phyloP scores from a whole-genome alignment of 64 coral and sea anemone genomes.

The Pachyseris speciosa region DNA sequence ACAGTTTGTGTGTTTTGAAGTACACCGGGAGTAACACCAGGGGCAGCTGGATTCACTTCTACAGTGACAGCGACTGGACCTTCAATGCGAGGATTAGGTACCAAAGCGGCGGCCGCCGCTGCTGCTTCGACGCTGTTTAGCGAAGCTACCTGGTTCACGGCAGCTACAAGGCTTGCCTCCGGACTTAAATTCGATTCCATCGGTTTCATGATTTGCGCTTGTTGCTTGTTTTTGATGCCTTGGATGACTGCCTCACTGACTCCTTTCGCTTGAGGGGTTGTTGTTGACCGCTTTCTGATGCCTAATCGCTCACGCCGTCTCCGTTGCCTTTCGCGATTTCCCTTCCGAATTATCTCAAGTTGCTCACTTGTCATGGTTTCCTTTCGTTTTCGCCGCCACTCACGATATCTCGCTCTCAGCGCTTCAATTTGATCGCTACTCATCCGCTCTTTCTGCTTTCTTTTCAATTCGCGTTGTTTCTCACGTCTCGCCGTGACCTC shows the following conservation, averaged over 20 bases:
- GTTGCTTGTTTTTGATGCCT: slow-evolving; percentile 84
- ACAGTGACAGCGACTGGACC: slow-evolving; percentile 42
- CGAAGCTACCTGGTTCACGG: slow-evolving; percentile 37
- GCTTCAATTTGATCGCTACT: slow-evolving; percentile 93
- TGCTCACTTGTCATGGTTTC: slow-evolving; percentile 94
- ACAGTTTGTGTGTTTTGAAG: slow-evolving; percentile 17
- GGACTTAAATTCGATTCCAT: slow-evolving; percentile 29
- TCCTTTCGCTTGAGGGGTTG: slow-evolving; percentile 68
- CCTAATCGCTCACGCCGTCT: slow-evolving; percentile 93
- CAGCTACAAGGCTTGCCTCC: slow-evolving; percentile 38
- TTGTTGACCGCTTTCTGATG: slow-evolving; percentile 80
- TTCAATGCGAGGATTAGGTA: slow-evolving; percentile 41
- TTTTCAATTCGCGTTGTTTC: slow-evolving; percentile 94
- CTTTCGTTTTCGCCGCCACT: slow-evolving; percentile 94
- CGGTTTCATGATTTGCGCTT: slow-evolving; percentile 53
- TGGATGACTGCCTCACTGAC: slow-evolving; percentile 83
- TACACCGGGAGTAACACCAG: neutral
- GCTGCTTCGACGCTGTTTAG: slow-evolving; percentile 44
- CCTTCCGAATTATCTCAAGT: slow-evolving; percentile 92
- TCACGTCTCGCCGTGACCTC: slow-evolving; percentile 88
- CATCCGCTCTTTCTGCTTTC: slow-evolving; percentile 96
- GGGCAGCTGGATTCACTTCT: slow-evolving; percentile 36
- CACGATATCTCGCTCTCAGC: slow-evolving; percentile 85
- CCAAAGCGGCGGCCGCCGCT: slow-evolving; percentile 29
- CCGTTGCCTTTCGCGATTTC: slow-evolving; percentile 93